A percentile compares a stretch with the other conserved stretches of the same genome.
These are phyloP conservation scores for Rostratula benghalensis DNA, from an alignment of 2,113 vertebrate genomes.

Conservation along the genomic window DNA sequence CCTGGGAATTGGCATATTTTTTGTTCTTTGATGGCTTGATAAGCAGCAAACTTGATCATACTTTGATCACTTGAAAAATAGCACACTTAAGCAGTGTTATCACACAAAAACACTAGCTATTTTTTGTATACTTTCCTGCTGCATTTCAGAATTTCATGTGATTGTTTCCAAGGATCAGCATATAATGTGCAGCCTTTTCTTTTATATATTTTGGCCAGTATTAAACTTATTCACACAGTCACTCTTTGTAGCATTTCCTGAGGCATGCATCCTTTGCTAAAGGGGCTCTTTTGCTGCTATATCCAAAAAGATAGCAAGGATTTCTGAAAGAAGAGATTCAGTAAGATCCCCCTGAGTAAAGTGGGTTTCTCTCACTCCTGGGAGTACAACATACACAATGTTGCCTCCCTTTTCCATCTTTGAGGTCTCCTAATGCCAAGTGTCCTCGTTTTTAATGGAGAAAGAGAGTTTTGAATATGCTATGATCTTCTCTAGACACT, in stretches of 20 bases:
- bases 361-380: not conserved
- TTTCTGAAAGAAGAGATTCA: not conserved
- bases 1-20: not conserved
- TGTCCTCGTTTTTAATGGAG: not conserved
- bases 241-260: not conserved
- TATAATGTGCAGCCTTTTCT: not conserved
- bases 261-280: not conserved
- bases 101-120: not conserved
- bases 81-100: not conserved
- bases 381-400: accelerated
- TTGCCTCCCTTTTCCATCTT: not conserved
- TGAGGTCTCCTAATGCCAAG: not conserved
- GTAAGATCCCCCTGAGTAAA: not conserved
- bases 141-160: not conserved
- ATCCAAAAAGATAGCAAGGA: not conserved
- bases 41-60: not conserved
- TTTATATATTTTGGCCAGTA: not conserved
- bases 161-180: not conserved
- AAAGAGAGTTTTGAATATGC: not conserved
- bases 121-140: not conserved
- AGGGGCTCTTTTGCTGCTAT: not conserved
- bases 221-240: not conserved
- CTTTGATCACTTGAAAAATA: not conserved
- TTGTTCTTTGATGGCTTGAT: not conserved
- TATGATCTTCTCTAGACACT: not conserved